Conservation (phyloP, 2,797 vertebrate genomes). For the Peromyscus eremicus region DNA sequence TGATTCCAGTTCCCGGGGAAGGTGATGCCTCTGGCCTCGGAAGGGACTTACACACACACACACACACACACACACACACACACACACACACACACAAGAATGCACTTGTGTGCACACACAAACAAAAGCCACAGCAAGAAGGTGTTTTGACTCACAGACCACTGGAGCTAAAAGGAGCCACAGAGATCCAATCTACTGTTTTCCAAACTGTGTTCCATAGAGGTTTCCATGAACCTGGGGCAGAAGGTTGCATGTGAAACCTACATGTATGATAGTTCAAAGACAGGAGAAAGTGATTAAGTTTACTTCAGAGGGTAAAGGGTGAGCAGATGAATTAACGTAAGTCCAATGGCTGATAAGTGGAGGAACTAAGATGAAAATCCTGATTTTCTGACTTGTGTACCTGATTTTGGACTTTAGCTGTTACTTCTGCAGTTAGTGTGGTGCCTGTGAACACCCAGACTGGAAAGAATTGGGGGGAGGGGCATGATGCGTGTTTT, state of each 20-base stretch:
- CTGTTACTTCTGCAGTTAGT: slow-evolving; percentile 46
- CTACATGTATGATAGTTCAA: slow-evolving; percentile 4
- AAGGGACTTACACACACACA: neutral
- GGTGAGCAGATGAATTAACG: neutral
- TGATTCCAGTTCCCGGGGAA: neutral
- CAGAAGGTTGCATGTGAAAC: neutral
- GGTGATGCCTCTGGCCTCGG: neutral
- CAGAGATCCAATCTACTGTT: neutral
- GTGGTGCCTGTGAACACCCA: slow-evolving; percentile 53
- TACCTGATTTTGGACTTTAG: neutral
- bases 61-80: neutral
- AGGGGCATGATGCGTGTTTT: slow-evolving; percentile 39
- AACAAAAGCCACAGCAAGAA: neutral
- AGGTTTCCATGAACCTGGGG: slow-evolving; percentile 10
- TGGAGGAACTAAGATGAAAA: neutral
- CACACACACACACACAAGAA: neutral
- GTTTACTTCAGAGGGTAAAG: slow-evolving; percentile 37
- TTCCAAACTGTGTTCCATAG: slow-evolving; percentile 1
- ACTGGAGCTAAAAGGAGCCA: slow-evolving; percentile 5
- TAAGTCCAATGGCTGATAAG: slow-evolving; percentile 8
- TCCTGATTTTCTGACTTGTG: neutral
- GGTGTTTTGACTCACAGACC: slow-evolving; percentile 17
- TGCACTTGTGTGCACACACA: neutral
- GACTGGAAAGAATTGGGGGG: slow-evolving; percentile 72
- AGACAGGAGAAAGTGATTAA: slow-evolving; percentile 15